Evolutionary conservation across 2,888 invertebrate species (phyloP), one percentile per base, ranked within the genome.

Genomic region (Sipha maydis): DNA sequence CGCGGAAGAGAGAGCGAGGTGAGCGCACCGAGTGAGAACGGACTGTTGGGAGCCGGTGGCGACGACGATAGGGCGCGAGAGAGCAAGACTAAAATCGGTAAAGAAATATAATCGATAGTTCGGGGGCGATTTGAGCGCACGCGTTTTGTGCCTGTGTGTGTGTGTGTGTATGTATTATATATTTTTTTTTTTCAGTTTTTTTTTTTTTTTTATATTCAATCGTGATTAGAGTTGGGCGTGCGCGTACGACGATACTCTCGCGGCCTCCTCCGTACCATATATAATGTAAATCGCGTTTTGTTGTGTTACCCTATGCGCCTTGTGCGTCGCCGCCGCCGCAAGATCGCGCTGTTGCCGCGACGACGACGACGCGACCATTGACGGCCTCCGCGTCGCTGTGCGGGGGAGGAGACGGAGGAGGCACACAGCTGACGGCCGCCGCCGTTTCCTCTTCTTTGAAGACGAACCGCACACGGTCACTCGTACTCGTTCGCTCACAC

Each of bases 391-490:
- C 41, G 41, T 41, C 25, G 48, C 11, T n/a, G 77, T 41, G 48
- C 48, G 77, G 77, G 34, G 38, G 73, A 38, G 69, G 48, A 34
- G 31, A 11, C 54, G 71, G 54, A 48, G n/a, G 17, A 79, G 79
- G 56, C 14, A 17, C 82, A 56, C 75, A 80, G 88, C 80, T 80
- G 88, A 88, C 88, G 86, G n/a, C 71, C 78, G 34, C 78, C 73
- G 61, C 67, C 73, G 38, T 34, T 48, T 9, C 79, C 34, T 17
- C 61, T 71, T 34, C 71, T 86, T 86, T 80, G 79, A 86, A 80
- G 86, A 86, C 56, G 79, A 56, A 80, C 86, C 86, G 80, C 86
- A 56, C 86, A 78, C 86, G 85, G 71, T 73, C 84, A 76, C 75
- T 75, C 75, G 41, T 41, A 75, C 75, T 75, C 75, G 75, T 75